Conservation (phyloP, 2,113 vertebrate species). For the Azemiops feae region DNA sequence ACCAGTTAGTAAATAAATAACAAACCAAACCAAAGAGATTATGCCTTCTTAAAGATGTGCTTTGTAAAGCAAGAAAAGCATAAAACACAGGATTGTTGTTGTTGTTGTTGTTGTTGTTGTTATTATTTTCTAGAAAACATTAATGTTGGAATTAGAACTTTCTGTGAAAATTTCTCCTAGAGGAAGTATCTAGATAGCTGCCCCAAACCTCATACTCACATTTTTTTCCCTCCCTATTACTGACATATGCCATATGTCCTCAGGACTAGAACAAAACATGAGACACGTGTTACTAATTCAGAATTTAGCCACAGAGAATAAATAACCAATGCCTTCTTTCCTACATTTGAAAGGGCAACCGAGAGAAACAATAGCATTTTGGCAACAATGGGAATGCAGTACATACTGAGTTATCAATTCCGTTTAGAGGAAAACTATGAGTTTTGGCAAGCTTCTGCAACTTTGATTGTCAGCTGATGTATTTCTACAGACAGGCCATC, state of each 20-base stretch:
- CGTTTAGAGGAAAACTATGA: background rate
- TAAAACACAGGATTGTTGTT: background rate
- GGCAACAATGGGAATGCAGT: background rate
- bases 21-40: background rate
- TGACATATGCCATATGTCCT: background rate
- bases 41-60: background rate
- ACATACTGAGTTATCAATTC: slow-evolving; percentile 37
- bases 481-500: slow-evolving; percentile 10
- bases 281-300: background rate
- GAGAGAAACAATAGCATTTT: slow-evolving; percentile 4
- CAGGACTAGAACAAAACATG: background rate
- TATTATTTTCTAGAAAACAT: background rate
- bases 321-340: background rate
- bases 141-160: background rate
- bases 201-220: background rate
- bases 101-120: no score
- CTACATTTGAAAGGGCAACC: background rate
- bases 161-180: background rate
- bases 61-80: background rate
- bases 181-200: background rate
- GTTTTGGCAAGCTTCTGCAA: background rate
- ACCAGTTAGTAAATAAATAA: background rate
- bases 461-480: background rate
- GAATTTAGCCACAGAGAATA: background rate
- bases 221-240: background rate